These are phyloP conservation scores for Darevskia nairensis DNA, from an alignment of 2,797 vertebrate species.

Conservation along the genomic window DNA sequence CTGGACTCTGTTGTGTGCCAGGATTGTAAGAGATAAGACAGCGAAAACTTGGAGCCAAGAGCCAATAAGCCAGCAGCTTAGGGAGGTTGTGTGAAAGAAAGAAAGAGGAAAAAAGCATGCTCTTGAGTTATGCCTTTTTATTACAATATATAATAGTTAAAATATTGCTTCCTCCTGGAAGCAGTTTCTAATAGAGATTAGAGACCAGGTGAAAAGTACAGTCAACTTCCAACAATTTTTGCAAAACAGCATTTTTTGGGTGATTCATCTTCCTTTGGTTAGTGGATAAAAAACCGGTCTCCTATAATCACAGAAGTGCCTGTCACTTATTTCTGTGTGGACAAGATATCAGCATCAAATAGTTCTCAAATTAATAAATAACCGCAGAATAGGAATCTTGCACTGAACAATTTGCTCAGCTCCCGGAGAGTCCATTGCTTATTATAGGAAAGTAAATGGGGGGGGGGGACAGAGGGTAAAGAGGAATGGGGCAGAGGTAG, in stretches of 20 bases:
- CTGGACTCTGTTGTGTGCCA: conserved; percentile 63
- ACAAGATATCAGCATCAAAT: not conserved
- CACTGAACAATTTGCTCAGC: not conserved
- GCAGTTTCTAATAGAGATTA: conserved; percentile 33
- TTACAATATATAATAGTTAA: conserved; percentile 55
- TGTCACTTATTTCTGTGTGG: not conserved
- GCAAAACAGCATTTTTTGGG: not conserved
- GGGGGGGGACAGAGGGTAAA: not conserved
- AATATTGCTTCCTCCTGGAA: conserved; percentile 69
- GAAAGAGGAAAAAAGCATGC: conserved; percentile 49
- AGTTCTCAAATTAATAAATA: not conserved
- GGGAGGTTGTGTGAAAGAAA: conserved; percentile 49
- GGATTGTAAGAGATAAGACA: conserved; percentile 76
- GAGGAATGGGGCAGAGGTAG: no score
- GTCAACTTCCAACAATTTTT: conserved; percentile 53
- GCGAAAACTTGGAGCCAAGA: conserved; percentile 66
- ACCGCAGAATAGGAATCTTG: not conserved
- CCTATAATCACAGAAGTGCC: not conserved
- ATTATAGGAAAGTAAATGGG: not conserved
- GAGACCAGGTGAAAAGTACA: conserved; percentile 66
- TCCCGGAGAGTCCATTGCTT: not conserved
- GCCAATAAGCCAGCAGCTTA: conserved; percentile 61
- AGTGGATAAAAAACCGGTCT: not conserved
- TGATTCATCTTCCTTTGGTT: not conserved
- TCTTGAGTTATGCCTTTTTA: conserved; percentile 52